These are phyloP conservation scores for Pyrgilauda ruficollis DNA, from an alignment of 2,113 vertebrate species.

Conservation along the genomic window DNA sequence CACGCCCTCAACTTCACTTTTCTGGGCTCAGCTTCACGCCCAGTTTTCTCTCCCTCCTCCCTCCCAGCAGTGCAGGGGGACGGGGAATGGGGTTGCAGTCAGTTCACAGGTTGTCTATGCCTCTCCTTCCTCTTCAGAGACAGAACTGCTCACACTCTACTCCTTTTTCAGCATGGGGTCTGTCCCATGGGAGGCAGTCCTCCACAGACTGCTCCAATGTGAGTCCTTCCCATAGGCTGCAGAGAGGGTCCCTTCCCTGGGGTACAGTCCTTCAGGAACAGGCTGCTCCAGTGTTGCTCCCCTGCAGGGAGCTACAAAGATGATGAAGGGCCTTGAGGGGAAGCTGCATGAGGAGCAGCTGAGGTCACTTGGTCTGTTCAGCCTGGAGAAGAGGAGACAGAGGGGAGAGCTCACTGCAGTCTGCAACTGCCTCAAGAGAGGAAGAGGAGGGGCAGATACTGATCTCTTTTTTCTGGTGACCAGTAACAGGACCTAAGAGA, in stretches of 20 bases:
- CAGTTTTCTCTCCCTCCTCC: background rate
- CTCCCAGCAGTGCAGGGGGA: background rate
- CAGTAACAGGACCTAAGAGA: accelerated
- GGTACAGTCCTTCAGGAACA: background rate
- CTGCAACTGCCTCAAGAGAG: background rate
- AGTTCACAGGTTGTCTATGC: background rate
- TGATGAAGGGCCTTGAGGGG: no score
- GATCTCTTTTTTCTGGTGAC: background rate
- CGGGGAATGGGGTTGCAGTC: background rate
- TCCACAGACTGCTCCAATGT: background rate
- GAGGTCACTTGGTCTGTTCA: background rate
- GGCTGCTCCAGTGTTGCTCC: background rate
- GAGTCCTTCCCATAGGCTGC: background rate
- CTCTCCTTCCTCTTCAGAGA: background rate
- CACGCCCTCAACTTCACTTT: background rate
- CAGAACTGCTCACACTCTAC: background rate
- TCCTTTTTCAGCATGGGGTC: background rate
- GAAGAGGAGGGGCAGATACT: background rate
- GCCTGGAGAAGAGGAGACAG: background rate
- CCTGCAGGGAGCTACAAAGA: background rate
- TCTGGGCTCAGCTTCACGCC: background rate
- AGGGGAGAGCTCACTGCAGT: background rate
- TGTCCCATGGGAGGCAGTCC: background rate
- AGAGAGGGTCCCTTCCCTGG: background rate
- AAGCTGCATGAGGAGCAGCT: background rate